Evolutionary conservation across 2,113 vertebrate species (phyloP), one percentile per base, ranked within the genome.

Genomic region (Ophthalmolycus amberensis): DNA sequence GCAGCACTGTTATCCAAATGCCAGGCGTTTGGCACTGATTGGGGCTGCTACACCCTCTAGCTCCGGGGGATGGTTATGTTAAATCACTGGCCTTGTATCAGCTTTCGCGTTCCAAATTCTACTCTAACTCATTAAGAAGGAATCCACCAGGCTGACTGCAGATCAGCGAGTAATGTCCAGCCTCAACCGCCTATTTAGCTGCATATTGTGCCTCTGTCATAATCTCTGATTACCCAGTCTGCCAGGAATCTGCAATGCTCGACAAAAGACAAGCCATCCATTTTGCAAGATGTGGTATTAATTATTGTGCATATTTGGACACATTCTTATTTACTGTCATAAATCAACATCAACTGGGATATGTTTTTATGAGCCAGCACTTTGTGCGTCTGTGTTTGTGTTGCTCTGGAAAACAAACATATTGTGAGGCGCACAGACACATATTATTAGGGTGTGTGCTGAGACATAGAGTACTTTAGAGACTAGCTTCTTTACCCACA

Each of bases 1-100:
- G 83, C 84, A 32, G 74, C 88, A 81, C 84, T 92, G 90, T 90
- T 75, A 71, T 85, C 68, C 77, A 85, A 88, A 91, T 89, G 88
- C 78, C 86, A 80, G 67, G 86, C 83, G 3, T 88, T 68, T 91
- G 89, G 86, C 89, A 77, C 65, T 77, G 76, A 54, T 63, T 69
- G 74, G 60, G 9, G 71, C 77, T 73, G 44, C 77, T 70, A 32
- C 80, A 69, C 75, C 56, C 85, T 79, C 77, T 74, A 77, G 85
- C 80, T 84, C 69, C 48, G 79, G 69, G 67, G 80, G 78, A 83
- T 82, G 76, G 71, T 82, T 86, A 82, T 88, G 83, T 83, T 85
- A 85, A 89, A 80, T 77, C 65, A 10, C 79, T 87, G 77, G 59
- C 48, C 67, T 56, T 11, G 56, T 78, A 75, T 85, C 69, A 80